These are phyloP conservation scores for Meganola albula DNA, from an alignment of 2,888 invertebrate genomes.

Conservation along the genomic window DNA sequence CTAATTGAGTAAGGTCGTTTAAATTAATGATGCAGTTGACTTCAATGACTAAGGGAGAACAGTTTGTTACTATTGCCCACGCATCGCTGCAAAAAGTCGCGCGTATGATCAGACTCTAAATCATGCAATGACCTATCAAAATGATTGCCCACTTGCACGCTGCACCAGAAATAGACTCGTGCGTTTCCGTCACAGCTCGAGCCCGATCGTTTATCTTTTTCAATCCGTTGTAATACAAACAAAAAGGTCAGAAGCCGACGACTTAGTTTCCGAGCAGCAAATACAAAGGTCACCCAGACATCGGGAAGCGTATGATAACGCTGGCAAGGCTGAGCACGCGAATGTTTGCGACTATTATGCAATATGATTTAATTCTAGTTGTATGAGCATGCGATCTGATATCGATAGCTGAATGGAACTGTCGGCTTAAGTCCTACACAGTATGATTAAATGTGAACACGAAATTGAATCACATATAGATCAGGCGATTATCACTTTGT, in stretches of 20 bases:
- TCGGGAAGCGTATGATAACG: conserved; percentile 63
- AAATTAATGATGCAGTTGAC: too few relatives aligned
- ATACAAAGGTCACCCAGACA: conserved; percentile 67
- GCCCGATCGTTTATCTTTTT: conserved; percentile 54
- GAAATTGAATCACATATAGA: too few relatives aligned
- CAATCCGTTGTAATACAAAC: conserved; percentile 58
- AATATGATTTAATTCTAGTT: conserved; percentile 29
- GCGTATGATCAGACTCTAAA: too few relatives aligned
- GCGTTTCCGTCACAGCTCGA: conserved; percentile 42
- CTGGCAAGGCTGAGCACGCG: conserved; percentile 58
- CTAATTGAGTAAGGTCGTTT: too few relatives aligned
- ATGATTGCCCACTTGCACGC: conserved; percentile 27
- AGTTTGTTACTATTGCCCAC: too few relatives aligned
- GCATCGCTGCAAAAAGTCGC: too few relatives aligned
- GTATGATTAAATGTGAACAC: too few relatives aligned
- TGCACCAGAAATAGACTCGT: conserved; percentile 56
- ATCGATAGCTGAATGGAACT: too few relatives aligned
- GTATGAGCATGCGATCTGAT: conserved; percentile 29
- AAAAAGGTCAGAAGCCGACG: conserved; percentile 73
- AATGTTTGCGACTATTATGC: conserved; percentile 43
- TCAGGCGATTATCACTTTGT: neutral
- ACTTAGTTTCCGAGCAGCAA: conserved; percentile 63
- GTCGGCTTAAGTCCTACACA: too few relatives aligned
- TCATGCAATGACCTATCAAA: conserved; percentile 30
- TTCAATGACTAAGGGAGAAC: too few relatives aligned